phyloP scores from a whole-genome alignment of 2,888 invertebrate species.

The Hedya salicella region DNA sequence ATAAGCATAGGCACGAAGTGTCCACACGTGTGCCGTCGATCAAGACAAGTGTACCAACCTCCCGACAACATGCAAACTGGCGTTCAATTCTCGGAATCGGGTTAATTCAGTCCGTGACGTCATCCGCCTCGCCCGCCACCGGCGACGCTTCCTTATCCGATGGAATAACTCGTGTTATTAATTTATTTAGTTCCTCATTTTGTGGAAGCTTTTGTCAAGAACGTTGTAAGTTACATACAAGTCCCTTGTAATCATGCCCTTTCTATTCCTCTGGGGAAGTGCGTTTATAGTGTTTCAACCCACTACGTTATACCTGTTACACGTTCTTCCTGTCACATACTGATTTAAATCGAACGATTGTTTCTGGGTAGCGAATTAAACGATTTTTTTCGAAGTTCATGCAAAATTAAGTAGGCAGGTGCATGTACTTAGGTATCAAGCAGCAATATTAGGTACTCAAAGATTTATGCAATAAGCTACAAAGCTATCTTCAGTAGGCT shows the following conservation, averaged over 20 bases:
- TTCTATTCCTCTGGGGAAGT: no score
- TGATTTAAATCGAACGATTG: background rate
- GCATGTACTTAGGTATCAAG: no score
- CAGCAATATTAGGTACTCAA: no score
- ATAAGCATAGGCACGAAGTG: slow-evolving; percentile 51
- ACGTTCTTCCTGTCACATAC: background rate
- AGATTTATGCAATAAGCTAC: no score
- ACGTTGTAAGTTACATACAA: background rate
- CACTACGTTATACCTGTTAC: background rate
- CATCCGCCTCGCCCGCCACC: slow-evolving; percentile 57
- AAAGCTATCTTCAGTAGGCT: no score
- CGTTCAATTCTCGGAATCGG: slow-evolving; percentile 76
- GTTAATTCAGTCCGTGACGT: slow-evolving; percentile 81
- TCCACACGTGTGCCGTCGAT: slow-evolving; percentile 72
- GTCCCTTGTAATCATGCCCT: background rate
- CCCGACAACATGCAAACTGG: slow-evolving; percentile 52
- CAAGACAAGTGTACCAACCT: slow-evolving; percentile 77
- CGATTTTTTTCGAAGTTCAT: background rate
- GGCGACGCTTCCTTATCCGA: slow-evolving; percentile 66
- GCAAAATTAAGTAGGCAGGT: background rate
- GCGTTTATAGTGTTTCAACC: background rate
- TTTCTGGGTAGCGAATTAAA: background rate
- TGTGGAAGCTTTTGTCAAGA: background rate
- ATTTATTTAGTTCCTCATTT: slow-evolving; percentile 40
- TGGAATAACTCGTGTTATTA: slow-evolving; percentile 57